phyloP scores from a whole-genome alignment of 2,888 invertebrate genomes.

The Tachina lurida region DNA sequence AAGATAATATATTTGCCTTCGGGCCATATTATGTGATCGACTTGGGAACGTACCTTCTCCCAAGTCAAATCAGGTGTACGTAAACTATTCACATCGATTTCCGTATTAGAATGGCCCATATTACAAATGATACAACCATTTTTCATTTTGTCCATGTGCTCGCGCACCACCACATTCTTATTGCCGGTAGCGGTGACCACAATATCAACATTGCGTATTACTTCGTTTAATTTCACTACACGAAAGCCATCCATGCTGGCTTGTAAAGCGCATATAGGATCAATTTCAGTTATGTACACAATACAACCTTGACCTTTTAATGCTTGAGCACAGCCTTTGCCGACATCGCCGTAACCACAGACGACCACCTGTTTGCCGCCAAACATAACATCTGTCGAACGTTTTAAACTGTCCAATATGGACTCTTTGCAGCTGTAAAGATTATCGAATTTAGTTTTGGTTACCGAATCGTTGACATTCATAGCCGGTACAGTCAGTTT shows the following conservation, averaged over 20 bases:
- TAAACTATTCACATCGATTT: constrained; percentile 96
- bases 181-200: constrained; percentile 99
- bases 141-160: constrained; percentile 98
- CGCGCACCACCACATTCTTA: constrained; percentile 96
- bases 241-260: constrained; percentile 98
- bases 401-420: constrained; percentile 89
- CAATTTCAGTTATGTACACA: constrained; percentile 94
- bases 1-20: constrained; percentile 97
- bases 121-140: constrained; percentile 97
- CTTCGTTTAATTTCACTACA: constrained; percentile 97
- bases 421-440: constrained; percentile 97
- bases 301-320: constrained; percentile 97
- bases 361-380: constrained; percentile 98
- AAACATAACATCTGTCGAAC: constrained; percentile 93
- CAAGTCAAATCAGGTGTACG: constrained; percentile 97
- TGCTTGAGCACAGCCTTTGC: constrained; percentile 98
- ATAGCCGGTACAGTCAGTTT: constrained; percentile 98
- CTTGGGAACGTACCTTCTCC: constrained; percentile 98
- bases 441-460: constrained; percentile 99
- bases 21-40: constrained; percentile 99
- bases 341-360: constrained; percentile 98
- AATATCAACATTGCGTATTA: constrained; percentile 95
- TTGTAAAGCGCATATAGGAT: constrained; percentile 98
- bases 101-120: constrained; percentile 98
- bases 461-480: constrained; percentile 99